Evolutionary conservation across 2,888 invertebrate genomes (phyloP), one percentile per base, ranked within the genome.

Genomic region (Tetramorium bicarinatum): DNA sequence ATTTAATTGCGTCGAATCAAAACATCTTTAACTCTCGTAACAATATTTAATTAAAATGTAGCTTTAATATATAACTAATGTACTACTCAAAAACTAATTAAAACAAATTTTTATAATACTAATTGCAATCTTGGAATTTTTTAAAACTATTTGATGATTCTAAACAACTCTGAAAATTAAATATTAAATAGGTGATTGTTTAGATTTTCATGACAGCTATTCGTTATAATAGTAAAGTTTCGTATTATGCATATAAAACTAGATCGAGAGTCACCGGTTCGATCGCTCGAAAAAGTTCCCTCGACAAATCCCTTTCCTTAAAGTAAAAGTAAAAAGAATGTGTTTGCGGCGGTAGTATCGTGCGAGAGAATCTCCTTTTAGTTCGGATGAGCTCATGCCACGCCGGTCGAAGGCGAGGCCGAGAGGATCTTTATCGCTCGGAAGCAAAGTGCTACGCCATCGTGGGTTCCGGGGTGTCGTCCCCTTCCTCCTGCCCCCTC

Each of bases 391-490:
- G 82, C 62, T 69, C 64, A 81, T 85, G 67, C 61, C 79, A 81
- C 61, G 41, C 38, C 56, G 84, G 80, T 82, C 67, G 59, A 77
- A 83, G 80, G 67, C 79, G 72, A 74, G 77, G 72, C 71, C 62
- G 81, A 85, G 59, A 85, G 64, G 75, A 81, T 72, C 75, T 75
- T 75, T 75, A 81, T 81, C 81, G 75, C 81, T 44, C 75, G 81
- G 81, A 75, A 75, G 79, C 64, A 81, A 81, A 75, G 81, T 72
- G 74, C 75, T 75, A 82, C 82, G 82, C 77, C 82, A 76, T 82
- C 77, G 74, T 44, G 64, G 59, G 74, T 71, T 67, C 75, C 67
- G 67, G 79, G 69, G 71, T 75, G 62, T 64, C 76, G 76, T 77
- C 86, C 62, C 49, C 76, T 54, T 11, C 34, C 21, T 56, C 54